Evolutionary conservation across 1,140 invertebrate species (phyloP).

Genomic region (Apis florea): DNA sequence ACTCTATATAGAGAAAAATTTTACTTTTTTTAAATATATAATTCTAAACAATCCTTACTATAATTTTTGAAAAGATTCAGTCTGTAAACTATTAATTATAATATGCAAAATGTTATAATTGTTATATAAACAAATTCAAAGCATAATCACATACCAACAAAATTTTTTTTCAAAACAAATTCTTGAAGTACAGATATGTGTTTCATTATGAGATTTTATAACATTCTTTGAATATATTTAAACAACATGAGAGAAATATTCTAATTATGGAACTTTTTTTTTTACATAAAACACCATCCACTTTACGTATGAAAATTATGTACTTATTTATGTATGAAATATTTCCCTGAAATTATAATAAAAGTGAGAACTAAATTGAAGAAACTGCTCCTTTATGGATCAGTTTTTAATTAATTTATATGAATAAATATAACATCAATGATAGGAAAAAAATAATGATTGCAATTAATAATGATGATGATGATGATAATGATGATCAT

Average conservation of each 20-base stretch:
- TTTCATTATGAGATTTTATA: conserved; percentile 40
- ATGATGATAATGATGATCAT: too few species aligned
- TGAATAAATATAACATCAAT: conserved; percentile 65
- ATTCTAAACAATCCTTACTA: conserved; percentile 29
- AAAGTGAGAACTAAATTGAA: conserved; percentile 41
- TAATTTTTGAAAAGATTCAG: conserved; percentile 31
- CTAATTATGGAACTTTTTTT: conserved; percentile 24
- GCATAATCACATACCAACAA: conserved; percentile 28
- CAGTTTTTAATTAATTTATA: conserved; percentile 75
- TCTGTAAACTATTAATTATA: conserved; percentile 22
- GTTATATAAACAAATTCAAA: conserved; percentile 31
- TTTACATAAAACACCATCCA: conserved; percentile 48
- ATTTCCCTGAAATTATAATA: conserved; percentile 43
- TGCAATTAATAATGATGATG: background rate
- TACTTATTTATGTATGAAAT: conserved; percentile 44
- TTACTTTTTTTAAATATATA: conserved; percentile 22
- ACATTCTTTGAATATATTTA: conserved; percentile 40
- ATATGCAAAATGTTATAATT: conserved; percentile 25
- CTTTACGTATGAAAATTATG: conserved; percentile 50
- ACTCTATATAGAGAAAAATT: conserved; percentile 27
- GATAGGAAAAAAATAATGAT: conserved; percentile 52
- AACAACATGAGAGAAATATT: conserved; percentile 39
- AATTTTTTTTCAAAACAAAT: conserved; percentile 29
- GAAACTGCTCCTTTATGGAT: conserved; percentile 65
- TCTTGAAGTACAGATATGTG: conserved; percentile 39